Base-by-base conservation (phyloP, 2,888 invertebrate species). In the Cephus spinipes region DNA sequence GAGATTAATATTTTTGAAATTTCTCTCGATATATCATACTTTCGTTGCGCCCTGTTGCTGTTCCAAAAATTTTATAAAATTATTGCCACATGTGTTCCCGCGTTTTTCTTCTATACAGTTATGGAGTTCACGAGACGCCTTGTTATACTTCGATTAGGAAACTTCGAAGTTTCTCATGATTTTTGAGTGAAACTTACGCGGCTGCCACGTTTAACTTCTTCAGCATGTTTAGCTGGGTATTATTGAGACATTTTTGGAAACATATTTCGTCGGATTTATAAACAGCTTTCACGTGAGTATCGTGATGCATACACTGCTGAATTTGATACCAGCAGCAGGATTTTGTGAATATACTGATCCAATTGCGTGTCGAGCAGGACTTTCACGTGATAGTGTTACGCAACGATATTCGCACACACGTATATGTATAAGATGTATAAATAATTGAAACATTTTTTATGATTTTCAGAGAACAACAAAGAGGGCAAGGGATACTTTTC, bases 71-170 rank as follows among this genome's bases (percentile, higher is more conserved):
- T 55, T 55, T 55, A 23, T 15, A 55, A 55, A 55, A 23, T 23
- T 23, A 6, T 9, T 40, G 0, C 6, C 4, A 55, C 35, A n/a
- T 35, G n/a, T 34, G 55, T 85, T 87, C 87, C 86, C 87, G 87
- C 87, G 85, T 84, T 86, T 87, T 84, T 81, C 30, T 69, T 11
- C 31, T 2, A 23, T 23, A 23, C 55, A 23, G 55, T 55, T 23
- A 55, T 23, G 55, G 55, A 55, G 6, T 15, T 23, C 55, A 2
- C 23, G 23, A 55, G 71, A 71, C 33, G 71, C 71, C 31, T n/a
- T 35, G 32, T 32, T 71, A 55, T 71, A 69, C 71, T 75, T 1
- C 12, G 31, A 23, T 69, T 34, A 12, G 68, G 36, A 69, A 12
- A 77, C 68, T 76, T 79, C 31, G 12, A 73, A 75, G 77, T 73